phyloP scores from a whole-genome alignment of 1,140 invertebrate genomes.

The Drosophila mojavensis region DNA sequence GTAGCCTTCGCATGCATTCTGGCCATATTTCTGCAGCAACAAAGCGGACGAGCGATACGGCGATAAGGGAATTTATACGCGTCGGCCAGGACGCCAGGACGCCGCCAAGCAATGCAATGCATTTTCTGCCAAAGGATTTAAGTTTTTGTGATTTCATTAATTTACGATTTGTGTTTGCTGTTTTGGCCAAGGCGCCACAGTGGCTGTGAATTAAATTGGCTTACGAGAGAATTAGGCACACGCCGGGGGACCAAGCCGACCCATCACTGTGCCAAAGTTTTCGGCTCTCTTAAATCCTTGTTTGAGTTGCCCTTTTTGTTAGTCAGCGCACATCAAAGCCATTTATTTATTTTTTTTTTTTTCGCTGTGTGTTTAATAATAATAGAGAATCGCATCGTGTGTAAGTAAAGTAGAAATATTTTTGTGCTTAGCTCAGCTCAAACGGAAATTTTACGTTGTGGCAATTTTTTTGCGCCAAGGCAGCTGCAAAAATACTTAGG shows the following conservation, averaged over 20 bases:
- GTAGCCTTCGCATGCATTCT: constrained; percentile 61
- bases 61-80: constrained; percentile 80
- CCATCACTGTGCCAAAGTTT: constrained; percentile 10
- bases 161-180: constrained; percentile 64
- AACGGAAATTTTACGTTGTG: constrained; percentile 76
- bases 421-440: constrained; percentile 80
- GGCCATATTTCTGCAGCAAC: constrained; percentile 67
- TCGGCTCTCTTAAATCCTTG: constrained; percentile 9
- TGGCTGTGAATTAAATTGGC: constrained; percentile 76
- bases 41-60: constrained; percentile 56
- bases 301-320: constrained; percentile 24
- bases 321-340: constrained; percentile 63
- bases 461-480: constrained; percentile 53
- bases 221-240: constrained; percentile 58
- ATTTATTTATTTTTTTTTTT: constrained; percentile 24
- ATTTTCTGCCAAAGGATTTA: constrained; percentile 69
- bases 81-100: constrained; percentile 49
- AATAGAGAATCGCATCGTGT: constrained; percentile 66
- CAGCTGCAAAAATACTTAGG: constrained; percentile 71
- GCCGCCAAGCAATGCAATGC: constrained; percentile 48
- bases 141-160: constrained; percentile 73
- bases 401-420: constrained; percentile 78
- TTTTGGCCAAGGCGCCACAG: constrained; percentile 48
- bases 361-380: constrained; percentile 59
- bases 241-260: background rate